Percentiles rank a stretch among this genome's conserved stretches.
phyloP scores from a whole-genome alignment of 2,113 vertebrate species.

The Abramis brama region DNA sequence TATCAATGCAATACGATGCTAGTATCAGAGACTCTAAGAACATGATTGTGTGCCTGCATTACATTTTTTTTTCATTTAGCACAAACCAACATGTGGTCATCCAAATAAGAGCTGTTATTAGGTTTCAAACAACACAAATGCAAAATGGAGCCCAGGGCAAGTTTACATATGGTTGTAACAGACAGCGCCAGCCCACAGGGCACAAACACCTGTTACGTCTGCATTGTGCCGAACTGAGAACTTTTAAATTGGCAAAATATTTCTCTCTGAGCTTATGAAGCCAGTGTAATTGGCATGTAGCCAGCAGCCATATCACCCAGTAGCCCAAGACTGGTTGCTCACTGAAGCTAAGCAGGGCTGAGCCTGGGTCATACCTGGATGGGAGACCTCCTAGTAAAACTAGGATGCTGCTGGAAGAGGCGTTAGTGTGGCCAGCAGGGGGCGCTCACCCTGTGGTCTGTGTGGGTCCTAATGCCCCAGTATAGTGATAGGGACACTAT shows the following conservation, averaged over 20 bases:
- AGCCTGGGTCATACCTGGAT: too few species aligned
- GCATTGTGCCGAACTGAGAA: not conserved
- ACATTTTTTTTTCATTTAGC: not conserved
- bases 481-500: too few species aligned
- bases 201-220: not conserved
- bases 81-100: not conserved
- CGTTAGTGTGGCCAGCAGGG: too few species aligned
- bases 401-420: too few species aligned
- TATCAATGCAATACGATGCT: not conserved
- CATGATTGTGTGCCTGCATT: not conserved
- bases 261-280: slow-evolving; percentile 29
- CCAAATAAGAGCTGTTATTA: not conserved
- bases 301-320: too few species aligned
- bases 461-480: too few species aligned
- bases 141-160: not conserved
- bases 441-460: too few species aligned
- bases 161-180: not conserved
- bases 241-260: slow-evolving; percentile 11
- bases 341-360: too few species aligned
- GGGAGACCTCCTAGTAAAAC: too few species aligned
- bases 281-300: slow-evolving; percentile 33
- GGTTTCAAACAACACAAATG: not conserved
- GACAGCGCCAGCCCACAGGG: not conserved
- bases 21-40: not conserved
- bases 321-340: too few species aligned